phyloP scores from a whole-genome alignment of 2,797 vertebrate genomes.

The Pangasius sanitwongsei region DNA sequence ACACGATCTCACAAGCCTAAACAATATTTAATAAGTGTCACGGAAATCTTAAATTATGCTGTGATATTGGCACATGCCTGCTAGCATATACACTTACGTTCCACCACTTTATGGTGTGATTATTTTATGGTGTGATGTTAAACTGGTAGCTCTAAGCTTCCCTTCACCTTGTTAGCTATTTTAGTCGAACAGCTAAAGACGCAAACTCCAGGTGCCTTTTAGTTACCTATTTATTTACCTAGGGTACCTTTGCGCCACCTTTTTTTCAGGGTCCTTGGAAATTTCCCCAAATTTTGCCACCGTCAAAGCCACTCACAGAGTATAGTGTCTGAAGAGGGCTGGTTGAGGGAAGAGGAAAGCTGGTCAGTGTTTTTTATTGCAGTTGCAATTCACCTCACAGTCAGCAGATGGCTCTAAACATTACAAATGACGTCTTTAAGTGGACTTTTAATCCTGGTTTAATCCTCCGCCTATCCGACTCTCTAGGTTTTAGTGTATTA shows the following conservation, averaged over 20 bases:
- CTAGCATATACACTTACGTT: background rate
- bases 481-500: background rate
- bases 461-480: background rate
- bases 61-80: background rate
- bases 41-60: background rate
- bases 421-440: background rate
- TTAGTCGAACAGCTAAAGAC: background rate
- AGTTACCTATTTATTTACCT: background rate
- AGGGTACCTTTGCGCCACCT: background rate
- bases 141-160: background rate
- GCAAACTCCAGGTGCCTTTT: background rate
- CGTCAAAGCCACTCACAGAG: background rate
- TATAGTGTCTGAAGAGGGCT: background rate
- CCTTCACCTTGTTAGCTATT: background rate
- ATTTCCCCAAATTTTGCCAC: background rate
- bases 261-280: background rate
- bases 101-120: background rate
- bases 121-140: background rate
- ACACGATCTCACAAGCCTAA: background rate
- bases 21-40: background rate
- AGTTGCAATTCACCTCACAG: background rate
- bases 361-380: too few relatives aligned
- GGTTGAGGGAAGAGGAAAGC: background rate
- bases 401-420: constrained; percentile 2
- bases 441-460: background rate